Conservation (phyloP, 2,113 vertebrate species). For the Hypomesus transpacificus region DNA sequence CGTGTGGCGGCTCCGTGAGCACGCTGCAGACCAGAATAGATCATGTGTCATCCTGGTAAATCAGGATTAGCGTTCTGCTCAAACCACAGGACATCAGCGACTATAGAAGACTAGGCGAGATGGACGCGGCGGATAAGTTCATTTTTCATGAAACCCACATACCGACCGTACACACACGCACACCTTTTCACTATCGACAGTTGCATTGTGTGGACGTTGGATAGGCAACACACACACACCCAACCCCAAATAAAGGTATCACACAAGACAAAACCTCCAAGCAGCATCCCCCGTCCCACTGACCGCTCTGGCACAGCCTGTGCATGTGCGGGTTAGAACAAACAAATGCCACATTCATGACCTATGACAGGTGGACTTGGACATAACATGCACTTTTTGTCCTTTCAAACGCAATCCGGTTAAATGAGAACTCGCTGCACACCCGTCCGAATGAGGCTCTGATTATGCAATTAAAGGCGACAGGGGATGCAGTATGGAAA, state of each 20-base stretch:
- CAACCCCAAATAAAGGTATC: background rate
- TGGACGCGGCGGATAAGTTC: slow-evolving; percentile 54
- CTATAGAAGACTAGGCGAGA: background rate
- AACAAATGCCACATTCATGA: slow-evolving; percentile 3
- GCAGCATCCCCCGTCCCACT: slow-evolving; percentile 35
- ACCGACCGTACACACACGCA: slow-evolving; percentile 3
- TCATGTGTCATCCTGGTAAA: slow-evolving; percentile 67
- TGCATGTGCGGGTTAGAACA: background rate
- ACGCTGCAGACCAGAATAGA: slow-evolving; percentile 59
- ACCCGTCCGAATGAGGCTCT: slow-evolving; percentile 18
- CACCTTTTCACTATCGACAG: background rate
- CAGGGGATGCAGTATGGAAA: slow-evolving; percentile 9
- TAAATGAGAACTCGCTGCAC: slow-evolving; percentile 42
- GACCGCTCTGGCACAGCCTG: slow-evolving; percentile 22
- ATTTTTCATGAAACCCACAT: slow-evolving; percentile 37
- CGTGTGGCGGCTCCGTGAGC: background rate
- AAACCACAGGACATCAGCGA: slow-evolving; percentile 42
- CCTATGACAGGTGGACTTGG: slow-evolving; percentile 40
- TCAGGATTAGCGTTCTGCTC: slow-evolving; percentile 67
- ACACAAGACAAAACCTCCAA: background rate
- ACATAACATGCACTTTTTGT: slow-evolving; percentile 47
- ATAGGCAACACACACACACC: background rate
- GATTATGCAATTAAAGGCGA: slow-evolving; percentile 37
- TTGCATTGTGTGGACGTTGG: background rate
- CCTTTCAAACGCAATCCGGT: slow-evolving; percentile 44